phyloP scores from a whole-genome alignment of 1,140 invertebrate genomes.

The Trichoplusia ni region DNA sequence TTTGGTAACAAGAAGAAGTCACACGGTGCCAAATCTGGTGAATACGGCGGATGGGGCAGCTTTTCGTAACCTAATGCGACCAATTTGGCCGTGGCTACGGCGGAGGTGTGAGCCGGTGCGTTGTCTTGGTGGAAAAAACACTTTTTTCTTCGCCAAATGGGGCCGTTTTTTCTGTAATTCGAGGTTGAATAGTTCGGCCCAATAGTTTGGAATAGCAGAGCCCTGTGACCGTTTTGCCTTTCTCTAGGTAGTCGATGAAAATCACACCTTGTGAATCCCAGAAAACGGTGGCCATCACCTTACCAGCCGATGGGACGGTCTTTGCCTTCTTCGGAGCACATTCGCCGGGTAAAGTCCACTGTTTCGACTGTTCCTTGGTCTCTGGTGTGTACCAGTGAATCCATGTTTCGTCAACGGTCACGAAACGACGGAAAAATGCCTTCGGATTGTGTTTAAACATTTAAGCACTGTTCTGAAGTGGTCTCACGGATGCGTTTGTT shows the following conservation, averaged over 20 bases:
- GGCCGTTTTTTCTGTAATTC: slow-evolving; percentile 14
- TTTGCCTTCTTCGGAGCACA: slow-evolving; percentile 57
- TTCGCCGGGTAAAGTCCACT: slow-evolving; percentile 42
- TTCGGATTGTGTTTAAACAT: slow-evolving; percentile 57
- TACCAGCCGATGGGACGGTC: slow-evolving; percentile 48
- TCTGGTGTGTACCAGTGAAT: slow-evolving; percentile 53
- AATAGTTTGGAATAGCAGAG: slow-evolving; percentile 20
- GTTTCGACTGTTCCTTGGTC: slow-evolving; percentile 41
- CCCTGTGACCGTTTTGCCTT: slow-evolving; percentile 55
- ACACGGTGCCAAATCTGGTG: slow-evolving; percentile 48
- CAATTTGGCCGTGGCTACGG: slow-evolving; percentile 42
- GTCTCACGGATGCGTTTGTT: slow-evolving; percentile 53
- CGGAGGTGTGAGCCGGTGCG: slow-evolving; percentile 48
- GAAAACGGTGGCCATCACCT: slow-evolving; percentile 52
- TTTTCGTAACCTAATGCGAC: slow-evolving; percentile 50
- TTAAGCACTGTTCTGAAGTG: slow-evolving; percentile 52
- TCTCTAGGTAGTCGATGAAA: too few relatives aligned
- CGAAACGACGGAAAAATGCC: slow-evolving; percentile 48
- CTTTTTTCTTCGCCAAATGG: slow-evolving; percentile 49
- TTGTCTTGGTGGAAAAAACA: slow-evolving; percentile 57
- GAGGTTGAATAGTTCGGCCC: slow-evolving; percentile 15
- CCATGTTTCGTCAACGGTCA: neutral
- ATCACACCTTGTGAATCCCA: too few relatives aligned
- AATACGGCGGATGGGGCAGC: slow-evolving; percentile 51
- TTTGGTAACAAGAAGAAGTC: slow-evolving; percentile 45